Conservation (phyloP, 1,140 invertebrate genomes). For the Yoshiicerus persimilis region DNA sequence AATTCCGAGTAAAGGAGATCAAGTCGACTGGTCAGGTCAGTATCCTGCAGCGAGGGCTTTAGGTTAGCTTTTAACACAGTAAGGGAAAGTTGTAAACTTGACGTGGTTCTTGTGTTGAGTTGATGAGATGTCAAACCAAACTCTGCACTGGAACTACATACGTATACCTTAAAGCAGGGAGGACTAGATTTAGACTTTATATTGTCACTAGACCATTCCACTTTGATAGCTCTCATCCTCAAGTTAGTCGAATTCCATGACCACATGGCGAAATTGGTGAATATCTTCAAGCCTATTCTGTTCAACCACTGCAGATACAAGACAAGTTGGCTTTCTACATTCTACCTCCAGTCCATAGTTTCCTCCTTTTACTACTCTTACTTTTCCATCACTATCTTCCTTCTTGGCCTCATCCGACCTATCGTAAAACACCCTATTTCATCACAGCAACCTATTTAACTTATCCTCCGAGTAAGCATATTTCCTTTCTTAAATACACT, state of each 20-base stretch:
- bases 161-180: neutral
- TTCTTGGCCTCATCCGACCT: neutral
- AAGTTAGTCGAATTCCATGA: neutral
- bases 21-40: neutral
- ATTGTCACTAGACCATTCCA: neutral
- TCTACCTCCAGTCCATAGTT: neutral
- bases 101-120: neutral
- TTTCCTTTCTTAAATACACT: neutral
- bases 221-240: neutral
- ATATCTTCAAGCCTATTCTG: neutral
- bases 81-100: neutral
- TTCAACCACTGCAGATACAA: neutral
- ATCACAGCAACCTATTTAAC: constrained; percentile 4
- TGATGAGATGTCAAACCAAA: neutral
- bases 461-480: neutral
- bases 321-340: neutral
- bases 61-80: neutral
- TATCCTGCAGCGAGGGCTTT: neutral
- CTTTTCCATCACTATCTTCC: neutral
- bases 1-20: neutral
- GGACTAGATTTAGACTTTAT: neutral
- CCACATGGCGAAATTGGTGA: neutral
- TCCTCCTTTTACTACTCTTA: neutral
- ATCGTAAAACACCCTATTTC: constrained; percentile 17
- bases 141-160: neutral